phyloP scores from a whole-genome alignment of 2,113 vertebrate genomes.

The Trogon melanurus region DNA sequence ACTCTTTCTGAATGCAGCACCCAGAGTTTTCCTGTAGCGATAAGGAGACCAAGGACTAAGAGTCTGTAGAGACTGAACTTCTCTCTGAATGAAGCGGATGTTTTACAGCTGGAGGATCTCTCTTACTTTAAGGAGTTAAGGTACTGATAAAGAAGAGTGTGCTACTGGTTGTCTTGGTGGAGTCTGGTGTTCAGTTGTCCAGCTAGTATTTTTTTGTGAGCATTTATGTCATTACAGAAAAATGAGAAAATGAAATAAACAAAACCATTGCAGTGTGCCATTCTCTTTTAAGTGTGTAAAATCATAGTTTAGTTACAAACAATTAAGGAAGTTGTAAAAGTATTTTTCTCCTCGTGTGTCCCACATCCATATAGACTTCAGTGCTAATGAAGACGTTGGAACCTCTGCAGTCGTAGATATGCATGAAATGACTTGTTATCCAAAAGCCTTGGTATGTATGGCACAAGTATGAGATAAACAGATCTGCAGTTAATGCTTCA shows the following conservation, averaged over 20 bases:
- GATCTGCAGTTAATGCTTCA: not conserved
- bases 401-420: not conserved
- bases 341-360: not conserved
- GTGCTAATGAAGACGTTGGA: not conserved
- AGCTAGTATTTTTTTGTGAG: not conserved
- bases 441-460: accelerated
- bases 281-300: not conserved
- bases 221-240: not conserved
- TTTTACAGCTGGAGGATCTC: not conserved
- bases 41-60: not conserved
- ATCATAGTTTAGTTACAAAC: not conserved
- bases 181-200: not conserved
- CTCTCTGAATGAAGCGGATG: not conserved
- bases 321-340: not conserved
- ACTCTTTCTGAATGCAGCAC: not conserved
- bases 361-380: not conserved
- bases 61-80: not conserved
- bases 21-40: not conserved
- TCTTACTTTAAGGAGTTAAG: not conserved
- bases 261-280: not conserved
- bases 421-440: not conserved
- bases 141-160: not conserved
- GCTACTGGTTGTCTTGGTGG: not conserved
- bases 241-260: not conserved
- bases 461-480: not conserved